phyloP scores from a whole-genome alignment of 1,140 invertebrate species.

The Papilio polytes region DNA sequence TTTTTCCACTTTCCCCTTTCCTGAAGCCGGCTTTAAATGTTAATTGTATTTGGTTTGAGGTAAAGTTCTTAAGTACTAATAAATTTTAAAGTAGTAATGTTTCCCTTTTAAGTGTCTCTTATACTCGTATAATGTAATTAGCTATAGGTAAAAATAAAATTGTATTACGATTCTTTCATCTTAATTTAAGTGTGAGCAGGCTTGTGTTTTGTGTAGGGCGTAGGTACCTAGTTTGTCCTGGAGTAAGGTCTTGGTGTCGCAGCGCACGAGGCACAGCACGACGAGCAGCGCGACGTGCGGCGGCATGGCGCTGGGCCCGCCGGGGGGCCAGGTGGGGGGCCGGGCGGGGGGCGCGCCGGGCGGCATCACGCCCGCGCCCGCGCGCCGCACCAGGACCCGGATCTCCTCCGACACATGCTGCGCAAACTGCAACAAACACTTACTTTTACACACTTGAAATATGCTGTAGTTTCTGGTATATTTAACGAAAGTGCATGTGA shows the following conservation, averaged over 20 bases:
- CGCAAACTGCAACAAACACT: slow-evolving; percentile 44
- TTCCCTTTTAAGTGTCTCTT: too few relatives aligned
- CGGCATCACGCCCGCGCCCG: slow-evolving; percentile 51
- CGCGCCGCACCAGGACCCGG: slow-evolving; percentile 29
- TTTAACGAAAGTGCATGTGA: not conserved
- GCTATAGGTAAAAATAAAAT: too few relatives aligned
- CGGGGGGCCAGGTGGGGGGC: slow-evolving; percentile 38
- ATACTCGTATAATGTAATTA: not conserved
- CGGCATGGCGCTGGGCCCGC: slow-evolving; percentile 59
- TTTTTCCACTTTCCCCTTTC: slow-evolving; percentile 10
- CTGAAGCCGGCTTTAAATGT: slow-evolving; percentile 4
- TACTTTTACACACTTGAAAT: not conserved
- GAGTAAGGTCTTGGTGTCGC: slow-evolving; percentile 76
- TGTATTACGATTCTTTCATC: too few relatives aligned
- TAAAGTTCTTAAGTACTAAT: slow-evolving; percentile 31
- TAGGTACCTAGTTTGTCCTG: slow-evolving; percentile 76
- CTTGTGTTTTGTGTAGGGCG: too few relatives aligned
- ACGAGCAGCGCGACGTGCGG: slow-evolving; percentile 67
- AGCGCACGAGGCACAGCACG: slow-evolving; percentile 72
- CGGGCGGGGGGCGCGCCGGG: slow-evolving; percentile 39
- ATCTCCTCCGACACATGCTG: slow-evolving; percentile 57
- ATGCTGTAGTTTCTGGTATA: not conserved
- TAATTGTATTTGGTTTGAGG: slow-evolving; percentile 7
- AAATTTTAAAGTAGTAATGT: too few relatives aligned
- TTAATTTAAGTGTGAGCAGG: too few relatives aligned